Percentiles rank a stretch among this genome's conserved stretches.
These are phyloP conservation scores for Alca torda DNA, from an alignment of 2,797 vertebrate species.

Conservation along the genomic window DNA sequence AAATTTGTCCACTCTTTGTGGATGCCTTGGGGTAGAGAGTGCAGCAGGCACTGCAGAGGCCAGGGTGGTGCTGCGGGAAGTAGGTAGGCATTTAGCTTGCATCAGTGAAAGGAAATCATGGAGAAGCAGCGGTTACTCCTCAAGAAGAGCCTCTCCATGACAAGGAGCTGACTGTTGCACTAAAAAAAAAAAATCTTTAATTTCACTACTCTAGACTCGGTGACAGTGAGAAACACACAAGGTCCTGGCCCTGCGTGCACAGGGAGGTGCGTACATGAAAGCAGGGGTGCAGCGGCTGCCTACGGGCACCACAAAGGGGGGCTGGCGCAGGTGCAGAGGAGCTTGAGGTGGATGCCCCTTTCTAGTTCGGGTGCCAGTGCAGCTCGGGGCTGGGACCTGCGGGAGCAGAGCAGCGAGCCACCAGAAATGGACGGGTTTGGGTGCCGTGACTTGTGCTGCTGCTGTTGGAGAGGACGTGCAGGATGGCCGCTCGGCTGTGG, in stretches of 20 bases:
- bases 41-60: background rate
- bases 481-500: background rate
- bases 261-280: background rate
- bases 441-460: background rate
- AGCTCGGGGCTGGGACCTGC: background rate
- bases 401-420: background rate
- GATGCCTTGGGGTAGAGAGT: background rate
- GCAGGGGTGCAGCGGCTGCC: background rate
- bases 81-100: background rate
- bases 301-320: fast-evolving
- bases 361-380: fast-evolving
- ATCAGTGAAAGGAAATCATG: fast-evolving
- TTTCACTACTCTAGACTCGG: background rate
- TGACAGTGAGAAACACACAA: background rate
- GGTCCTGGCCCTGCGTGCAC: fast-evolving
- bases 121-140: background rate
- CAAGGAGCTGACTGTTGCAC: background rate
- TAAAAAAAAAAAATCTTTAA: too few relatives aligned
- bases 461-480: fast-evolving
- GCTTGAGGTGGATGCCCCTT: too few relatives aligned
- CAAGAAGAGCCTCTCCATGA: background rate
- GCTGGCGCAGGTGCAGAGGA: background rate
- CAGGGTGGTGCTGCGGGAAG: background rate
- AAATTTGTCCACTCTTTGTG: background rate
- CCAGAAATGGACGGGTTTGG: background rate